A percentile compares a stretch with the other conserved stretches of the same genome.
Conservation (phyloP, 2,113 vertebrate genomes). For the Prochilodus magdalenae region DNA sequence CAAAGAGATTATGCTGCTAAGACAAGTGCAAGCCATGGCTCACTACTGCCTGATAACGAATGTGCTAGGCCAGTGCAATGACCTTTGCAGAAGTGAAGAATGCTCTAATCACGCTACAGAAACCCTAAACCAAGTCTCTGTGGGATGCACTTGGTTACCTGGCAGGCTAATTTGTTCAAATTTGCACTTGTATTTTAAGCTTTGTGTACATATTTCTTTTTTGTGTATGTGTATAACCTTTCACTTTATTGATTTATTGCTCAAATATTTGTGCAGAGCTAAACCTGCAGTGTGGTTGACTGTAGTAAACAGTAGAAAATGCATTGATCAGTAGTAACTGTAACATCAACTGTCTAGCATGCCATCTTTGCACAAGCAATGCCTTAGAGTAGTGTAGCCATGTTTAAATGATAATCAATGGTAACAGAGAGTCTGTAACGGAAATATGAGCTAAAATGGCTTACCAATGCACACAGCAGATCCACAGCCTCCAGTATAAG, state of each 20-base stretch:
- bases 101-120: not conserved
- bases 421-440: not conserved
- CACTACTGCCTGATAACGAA: not conserved
- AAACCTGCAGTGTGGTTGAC: not conserved
- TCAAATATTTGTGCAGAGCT: not conserved
- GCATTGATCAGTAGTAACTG: not conserved
- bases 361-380: not conserved
- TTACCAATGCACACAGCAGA: conserved; percentile 88
- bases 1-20: too few species aligned
- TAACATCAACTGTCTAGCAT: not conserved
- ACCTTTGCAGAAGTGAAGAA: not conserved
- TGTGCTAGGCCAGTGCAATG: not conserved
- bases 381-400: not conserved
- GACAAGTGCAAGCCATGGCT: not conserved
- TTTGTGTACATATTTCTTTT: not conserved
- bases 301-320: conserved; percentile 8
- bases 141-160: not conserved
- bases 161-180: not conserved
- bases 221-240: not conserved
- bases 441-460: conserved; percentile 23
- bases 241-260: not conserved
- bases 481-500: conserved; percentile 90
- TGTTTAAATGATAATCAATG: not conserved
- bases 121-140: not conserved
- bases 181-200: conserved; percentile 9